Conservation (phyloP, 2,113 vertebrate species). For the Symphodus melops region DNA sequence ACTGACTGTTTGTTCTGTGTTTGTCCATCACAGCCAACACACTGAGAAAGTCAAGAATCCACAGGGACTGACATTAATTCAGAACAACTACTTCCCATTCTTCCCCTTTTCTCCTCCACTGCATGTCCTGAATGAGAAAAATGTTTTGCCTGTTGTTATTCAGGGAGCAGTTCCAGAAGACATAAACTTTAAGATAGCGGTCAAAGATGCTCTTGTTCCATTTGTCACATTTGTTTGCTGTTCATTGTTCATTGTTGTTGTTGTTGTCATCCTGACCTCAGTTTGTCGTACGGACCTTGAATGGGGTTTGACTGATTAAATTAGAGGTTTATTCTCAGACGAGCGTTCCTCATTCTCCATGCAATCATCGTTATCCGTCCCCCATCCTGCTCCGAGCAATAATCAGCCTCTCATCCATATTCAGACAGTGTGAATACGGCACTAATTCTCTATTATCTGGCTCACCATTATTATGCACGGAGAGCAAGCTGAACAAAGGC, state of each 20-base stretch:
- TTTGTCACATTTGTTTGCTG: neutral
- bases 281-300: slow-evolving; percentile 17
- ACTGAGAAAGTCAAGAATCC: slow-evolving; percentile 26
- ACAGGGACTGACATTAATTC: slow-evolving; percentile 13
- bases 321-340: slow-evolving; percentile 40
- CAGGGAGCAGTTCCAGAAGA: neutral
- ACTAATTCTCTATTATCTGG: slow-evolving; percentile 51
- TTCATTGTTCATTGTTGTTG: neutral
- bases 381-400: slow-evolving; percentile 28
- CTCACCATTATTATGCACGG: slow-evolving; percentile 49
- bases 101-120: neutral
- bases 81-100: neutral
- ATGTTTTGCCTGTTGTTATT: neutral
- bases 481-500: slow-evolving; percentile 24
- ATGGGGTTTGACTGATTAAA: slow-evolving; percentile 47
- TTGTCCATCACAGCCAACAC: slow-evolving; percentile 2
- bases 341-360: slow-evolving; percentile 43
- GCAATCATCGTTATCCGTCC: slow-evolving; percentile 48
- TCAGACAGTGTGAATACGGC: slow-evolving; percentile 50
- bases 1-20: slow-evolving; percentile 1
- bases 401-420: slow-evolving; percentile 62
- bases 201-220: neutral
- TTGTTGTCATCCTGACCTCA: slow-evolving; percentile 15
- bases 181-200: neutral
- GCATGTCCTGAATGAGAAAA: slow-evolving; percentile 14